Percentiles rank a stretch among this genome's conserved stretches.
phyloP scores from a whole-genome alignment of 2,888 invertebrate genomes.

The Dinocampus coccinellae region DNA sequence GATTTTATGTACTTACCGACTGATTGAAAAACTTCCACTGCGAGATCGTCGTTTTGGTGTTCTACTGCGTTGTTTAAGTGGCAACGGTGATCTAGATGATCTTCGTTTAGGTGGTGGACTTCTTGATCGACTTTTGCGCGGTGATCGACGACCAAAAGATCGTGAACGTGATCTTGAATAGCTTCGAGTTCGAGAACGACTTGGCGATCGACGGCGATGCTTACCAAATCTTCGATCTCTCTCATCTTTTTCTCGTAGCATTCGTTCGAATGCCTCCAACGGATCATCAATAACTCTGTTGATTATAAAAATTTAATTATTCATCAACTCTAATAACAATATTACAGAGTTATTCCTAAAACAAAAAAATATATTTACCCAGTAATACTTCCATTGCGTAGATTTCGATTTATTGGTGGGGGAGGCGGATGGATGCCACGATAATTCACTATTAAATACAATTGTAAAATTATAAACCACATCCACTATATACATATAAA shows the following conservation, averaged over 20 bases:
- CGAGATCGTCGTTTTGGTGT: constrained; percentile 66
- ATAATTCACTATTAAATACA: constrained; percentile 55
- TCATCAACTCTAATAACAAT: background rate
- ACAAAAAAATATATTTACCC: constrained; percentile 64
- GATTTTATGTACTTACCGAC: constrained; percentile 67
- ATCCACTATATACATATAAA: constrained; percentile 26
- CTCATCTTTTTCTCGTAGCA: constrained; percentile 87
- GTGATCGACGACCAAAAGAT: constrained; percentile 63
- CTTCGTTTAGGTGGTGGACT: constrained; percentile 66
- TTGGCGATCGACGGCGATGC: constrained; percentile 72
- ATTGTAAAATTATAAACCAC: constrained; percentile 11
- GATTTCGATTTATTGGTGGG: constrained; percentile 72
- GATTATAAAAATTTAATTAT: constrained; percentile 44
- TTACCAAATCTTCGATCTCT: constrained; percentile 76
- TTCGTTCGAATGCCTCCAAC: constrained; percentile 87
- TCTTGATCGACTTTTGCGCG: constrained; percentile 66
- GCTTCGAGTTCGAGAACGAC: constrained; percentile 71
- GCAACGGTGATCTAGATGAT: constrained; percentile 61
- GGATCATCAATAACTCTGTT: constrained; percentile 85
- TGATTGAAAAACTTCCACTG: constrained; percentile 72
- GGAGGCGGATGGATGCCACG: constrained; percentile 73
- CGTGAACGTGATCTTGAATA: constrained; percentile 69
- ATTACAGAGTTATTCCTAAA: constrained; percentile 4
- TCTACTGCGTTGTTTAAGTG: constrained; percentile 62
- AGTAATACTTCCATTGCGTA: constrained; percentile 71